A percentile compares a stretch with the other conserved stretches of the same genome.
Evolutionary conservation across 2,888 invertebrate genomes (phyloP).

Genomic region (Carpatolechia fugitivella): DNA sequence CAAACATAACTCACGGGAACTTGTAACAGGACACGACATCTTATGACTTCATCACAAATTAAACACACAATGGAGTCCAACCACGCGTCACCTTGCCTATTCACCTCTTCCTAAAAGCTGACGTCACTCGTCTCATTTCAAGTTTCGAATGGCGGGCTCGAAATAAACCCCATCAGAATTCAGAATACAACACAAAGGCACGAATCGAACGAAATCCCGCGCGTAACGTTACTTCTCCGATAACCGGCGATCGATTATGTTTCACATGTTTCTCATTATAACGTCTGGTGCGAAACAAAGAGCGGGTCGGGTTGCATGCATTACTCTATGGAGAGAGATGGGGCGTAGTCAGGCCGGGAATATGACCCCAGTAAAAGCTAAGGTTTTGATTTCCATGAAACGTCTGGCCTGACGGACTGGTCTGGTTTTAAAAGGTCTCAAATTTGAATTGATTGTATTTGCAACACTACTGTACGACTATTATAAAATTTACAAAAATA

Average conservation of each 20-base stretch:
- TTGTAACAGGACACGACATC: too few species aligned
- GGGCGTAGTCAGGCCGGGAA: slow-evolving; percentile 4
- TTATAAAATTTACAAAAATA: too few species aligned
- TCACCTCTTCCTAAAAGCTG: not conserved
- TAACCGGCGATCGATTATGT: slow-evolving; percentile 68
- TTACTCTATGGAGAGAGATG: slow-evolving; percentile 39
- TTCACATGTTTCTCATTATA: slow-evolving; percentile 76
- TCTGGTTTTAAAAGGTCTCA: too few species aligned
- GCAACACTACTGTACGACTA: too few species aligned
- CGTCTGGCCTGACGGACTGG: too few species aligned
- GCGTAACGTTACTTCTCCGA: slow-evolving; percentile 62
- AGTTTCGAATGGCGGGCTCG: slow-evolving; percentile 8
- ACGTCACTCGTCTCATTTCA: slow-evolving; percentile 9
- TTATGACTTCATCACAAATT: too few species aligned
- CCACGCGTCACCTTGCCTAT: not conserved
- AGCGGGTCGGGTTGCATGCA: slow-evolving; percentile 61
- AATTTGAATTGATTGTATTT: too few species aligned
- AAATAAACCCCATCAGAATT: slow-evolving; percentile 14
- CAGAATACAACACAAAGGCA: slow-evolving; percentile 38
- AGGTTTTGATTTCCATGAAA: not conserved
- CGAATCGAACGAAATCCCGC: slow-evolving; percentile 47
- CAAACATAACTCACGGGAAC: too few species aligned
- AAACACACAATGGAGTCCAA: too few species aligned
- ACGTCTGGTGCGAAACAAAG: slow-evolving; percentile 74
- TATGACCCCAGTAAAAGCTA: slow-evolving; percentile 1